These are phyloP conservation scores for Anastrepha obliqua DNA, from an alignment of 1,140 invertebrate genomes.

Conservation along the genomic window DNA sequence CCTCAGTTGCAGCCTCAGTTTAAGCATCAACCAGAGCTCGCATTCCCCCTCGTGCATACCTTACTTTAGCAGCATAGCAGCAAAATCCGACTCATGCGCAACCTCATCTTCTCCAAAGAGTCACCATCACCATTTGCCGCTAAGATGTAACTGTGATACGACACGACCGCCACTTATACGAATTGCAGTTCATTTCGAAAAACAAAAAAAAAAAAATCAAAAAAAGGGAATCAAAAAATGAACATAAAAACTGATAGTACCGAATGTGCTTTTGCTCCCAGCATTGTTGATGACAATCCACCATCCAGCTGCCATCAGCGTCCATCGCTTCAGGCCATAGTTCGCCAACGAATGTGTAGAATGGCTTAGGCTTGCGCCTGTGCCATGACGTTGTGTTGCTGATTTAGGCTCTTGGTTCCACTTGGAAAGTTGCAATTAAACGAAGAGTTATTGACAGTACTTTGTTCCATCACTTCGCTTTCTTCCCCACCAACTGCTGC, in stretches of 20 bases:
- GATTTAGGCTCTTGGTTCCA: constrained; percentile 23
- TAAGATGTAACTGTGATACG: constrained; percentile 46
- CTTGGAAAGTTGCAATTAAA: constrained; percentile 64
- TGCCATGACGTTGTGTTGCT: background rate
- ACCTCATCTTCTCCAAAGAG: background rate
- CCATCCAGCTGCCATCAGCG: constrained; percentile 16
- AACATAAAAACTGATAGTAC: background rate
- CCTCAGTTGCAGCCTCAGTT: background rate
- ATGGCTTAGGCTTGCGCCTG: background rate
- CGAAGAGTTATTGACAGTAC: constrained; percentile 68
- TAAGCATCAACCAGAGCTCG: no score
- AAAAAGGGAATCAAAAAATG: background rate
- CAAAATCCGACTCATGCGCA: background rate
- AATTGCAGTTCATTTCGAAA: background rate
- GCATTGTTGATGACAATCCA: constrained; percentile 52
- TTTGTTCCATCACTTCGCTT: constrained; percentile 51
- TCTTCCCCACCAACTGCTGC: background rate
- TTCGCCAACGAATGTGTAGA: background rate
- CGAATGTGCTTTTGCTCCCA: constrained; percentile 29
- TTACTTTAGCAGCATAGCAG: background rate
- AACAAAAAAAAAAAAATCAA: background rate
- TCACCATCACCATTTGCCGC: background rate
- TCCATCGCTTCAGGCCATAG: background rate
- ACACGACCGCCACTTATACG: constrained; percentile 40
- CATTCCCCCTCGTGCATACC: background rate